phyloP scores from a whole-genome alignment of 2,113 vertebrate species.

The Galeopterus variegatus region DNA sequence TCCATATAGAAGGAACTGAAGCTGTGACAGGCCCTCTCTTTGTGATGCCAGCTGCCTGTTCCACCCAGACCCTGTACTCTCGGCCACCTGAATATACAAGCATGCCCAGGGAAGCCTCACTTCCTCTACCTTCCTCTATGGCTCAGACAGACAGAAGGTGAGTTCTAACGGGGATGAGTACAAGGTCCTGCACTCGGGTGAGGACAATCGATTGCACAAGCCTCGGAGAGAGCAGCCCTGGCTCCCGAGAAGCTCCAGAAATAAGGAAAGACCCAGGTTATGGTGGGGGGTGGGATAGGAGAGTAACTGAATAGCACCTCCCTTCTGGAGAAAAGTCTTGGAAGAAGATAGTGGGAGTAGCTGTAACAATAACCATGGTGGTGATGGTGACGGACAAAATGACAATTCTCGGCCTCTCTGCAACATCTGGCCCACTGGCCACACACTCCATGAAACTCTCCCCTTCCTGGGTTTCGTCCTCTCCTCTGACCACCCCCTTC shows the following conservation, averaged over 20 bases:
- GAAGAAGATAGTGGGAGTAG: neutral
- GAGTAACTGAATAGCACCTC: neutral
- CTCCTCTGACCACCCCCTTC: neutral
- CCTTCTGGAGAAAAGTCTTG: neutral
- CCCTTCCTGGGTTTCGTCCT: neutral
- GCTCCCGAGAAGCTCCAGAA: neutral
- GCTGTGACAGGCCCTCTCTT: neutral
- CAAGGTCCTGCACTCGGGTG: neutral
- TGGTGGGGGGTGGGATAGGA: accelerated
- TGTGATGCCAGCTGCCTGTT: neutral
- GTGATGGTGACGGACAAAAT: accelerated
- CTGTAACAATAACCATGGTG: neutral
- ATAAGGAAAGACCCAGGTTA: neutral
- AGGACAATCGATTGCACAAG: neutral
- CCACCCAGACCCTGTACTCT: neutral
- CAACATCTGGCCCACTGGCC: neutral
- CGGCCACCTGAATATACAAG: too few species aligned
- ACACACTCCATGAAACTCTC: accelerated
- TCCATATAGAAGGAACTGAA: neutral
- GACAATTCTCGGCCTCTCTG: accelerated
- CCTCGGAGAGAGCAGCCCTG: neutral
- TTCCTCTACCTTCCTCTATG: neutral
- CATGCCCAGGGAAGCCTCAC: neutral
- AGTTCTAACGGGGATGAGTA: neutral
- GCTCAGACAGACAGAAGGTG: neutral